Conservation (phyloP, 2,797 vertebrate genomes). For the Pygocentrus nattereri region DNA sequence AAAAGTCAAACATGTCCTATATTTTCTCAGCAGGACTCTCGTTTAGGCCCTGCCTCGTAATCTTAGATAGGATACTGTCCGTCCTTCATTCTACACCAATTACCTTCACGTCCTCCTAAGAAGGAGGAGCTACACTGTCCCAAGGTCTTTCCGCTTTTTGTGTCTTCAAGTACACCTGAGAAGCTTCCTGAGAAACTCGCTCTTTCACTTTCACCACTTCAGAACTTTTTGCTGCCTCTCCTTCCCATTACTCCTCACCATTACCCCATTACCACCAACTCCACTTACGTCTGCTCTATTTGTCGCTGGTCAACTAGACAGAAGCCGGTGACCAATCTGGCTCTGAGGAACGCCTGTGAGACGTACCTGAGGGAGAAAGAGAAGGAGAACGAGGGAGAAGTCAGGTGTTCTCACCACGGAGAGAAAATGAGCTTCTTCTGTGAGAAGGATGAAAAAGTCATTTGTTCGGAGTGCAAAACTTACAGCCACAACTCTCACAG, state of each 20-base stretch:
- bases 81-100: neutral
- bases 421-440: constrained; percentile 46
- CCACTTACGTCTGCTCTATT: constrained; percentile 33
- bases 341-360: constrained; percentile 47
- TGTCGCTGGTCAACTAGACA: neutral
- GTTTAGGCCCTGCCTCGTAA: no score
- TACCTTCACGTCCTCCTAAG: neutral
- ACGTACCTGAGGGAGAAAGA: constrained; percentile 32
- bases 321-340: constrained; percentile 44
- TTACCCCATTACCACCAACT: constrained; percentile 59
- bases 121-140: neutral
- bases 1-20: no score
- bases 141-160: neutral
- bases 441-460: neutral
- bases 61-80: neutral
- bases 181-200: no score
- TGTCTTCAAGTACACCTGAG: no score
- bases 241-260: no score
- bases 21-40: no score
- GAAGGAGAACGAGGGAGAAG: neutral
- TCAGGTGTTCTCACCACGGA: constrained; percentile 32
- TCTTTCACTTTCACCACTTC: no score
- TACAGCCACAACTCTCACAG: neutral
- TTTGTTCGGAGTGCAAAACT: constrained; percentile 36
- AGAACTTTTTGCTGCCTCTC: no score